These are phyloP conservation scores for Garrulus glandarius DNA, from an alignment of 2,797 vertebrate species.

Conservation along the genomic window DNA sequence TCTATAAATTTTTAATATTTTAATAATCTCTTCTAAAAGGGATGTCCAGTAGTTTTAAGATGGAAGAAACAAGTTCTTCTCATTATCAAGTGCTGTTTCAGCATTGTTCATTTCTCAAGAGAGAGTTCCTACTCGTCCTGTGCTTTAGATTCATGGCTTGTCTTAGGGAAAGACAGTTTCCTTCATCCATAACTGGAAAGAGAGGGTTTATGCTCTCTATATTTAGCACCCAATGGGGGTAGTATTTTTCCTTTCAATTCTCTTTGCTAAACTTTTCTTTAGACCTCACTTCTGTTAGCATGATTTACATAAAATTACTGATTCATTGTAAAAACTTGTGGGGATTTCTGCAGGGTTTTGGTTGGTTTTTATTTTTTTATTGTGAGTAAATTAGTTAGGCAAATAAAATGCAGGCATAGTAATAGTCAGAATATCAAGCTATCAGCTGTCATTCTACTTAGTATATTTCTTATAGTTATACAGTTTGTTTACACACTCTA, in stretches of 20 bases:
- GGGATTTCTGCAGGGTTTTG: not conserved
- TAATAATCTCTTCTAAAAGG: not conserved
- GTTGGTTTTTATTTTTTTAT: not conserved
- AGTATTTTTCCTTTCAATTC: not conserved
- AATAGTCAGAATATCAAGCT: not conserved
- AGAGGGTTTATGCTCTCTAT: not conserved
- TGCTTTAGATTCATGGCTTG: not conserved
- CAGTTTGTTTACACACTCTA: not conserved
- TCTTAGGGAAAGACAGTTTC: not conserved
- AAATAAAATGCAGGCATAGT: not conserved
- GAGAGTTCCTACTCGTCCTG: accelerated
- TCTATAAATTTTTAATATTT: not conserved
- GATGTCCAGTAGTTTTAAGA: not conserved
- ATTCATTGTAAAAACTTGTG: not conserved
- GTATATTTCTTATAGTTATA: not conserved
- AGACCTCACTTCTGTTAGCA: not conserved
- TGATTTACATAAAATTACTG: not conserved
- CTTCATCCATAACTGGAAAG: not conserved
- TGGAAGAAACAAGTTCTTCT: not conserved
- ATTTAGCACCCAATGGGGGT: not conserved
- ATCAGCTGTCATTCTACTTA: not conserved
- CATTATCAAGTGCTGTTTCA: not conserved
- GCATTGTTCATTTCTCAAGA: not conserved
- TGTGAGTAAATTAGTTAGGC: not conserved
- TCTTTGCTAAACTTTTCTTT: not conserved